Conservation (phyloP, 2,113 vertebrate species). For the Tapirus terrestris region DNA sequence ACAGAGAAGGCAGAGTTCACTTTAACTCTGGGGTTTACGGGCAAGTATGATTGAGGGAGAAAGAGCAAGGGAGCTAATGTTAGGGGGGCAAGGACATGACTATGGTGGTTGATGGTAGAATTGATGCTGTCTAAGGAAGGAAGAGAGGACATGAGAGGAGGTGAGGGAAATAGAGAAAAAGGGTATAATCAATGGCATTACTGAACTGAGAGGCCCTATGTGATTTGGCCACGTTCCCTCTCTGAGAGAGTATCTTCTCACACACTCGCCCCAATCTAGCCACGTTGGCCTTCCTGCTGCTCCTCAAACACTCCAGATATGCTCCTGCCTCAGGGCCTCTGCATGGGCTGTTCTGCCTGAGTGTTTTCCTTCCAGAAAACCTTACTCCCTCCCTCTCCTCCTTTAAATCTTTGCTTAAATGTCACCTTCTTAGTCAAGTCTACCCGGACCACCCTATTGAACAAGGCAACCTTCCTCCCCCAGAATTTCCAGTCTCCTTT, state of each 20-base stretch:
- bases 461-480: not conserved
- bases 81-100: not conserved
- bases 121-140: not conserved
- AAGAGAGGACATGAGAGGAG: not conserved
- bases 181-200: not conserved
- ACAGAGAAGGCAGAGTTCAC: not conserved
- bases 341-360: not conserved
- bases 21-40: not conserved
- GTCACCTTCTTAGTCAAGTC: not conserved
- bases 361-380: not conserved
- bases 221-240: not conserved
- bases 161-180: not conserved
- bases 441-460: not conserved
- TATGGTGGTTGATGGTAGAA: not conserved
- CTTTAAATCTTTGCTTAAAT: not conserved
- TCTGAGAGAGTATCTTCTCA: not conserved
- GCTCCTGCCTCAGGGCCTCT: not conserved
- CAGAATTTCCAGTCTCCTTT: not conserved
- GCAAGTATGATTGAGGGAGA: not conserved
- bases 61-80: not conserved
- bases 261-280: not conserved
- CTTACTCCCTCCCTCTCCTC: not conserved
- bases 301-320: not conserved
- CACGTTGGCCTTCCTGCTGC: not conserved
- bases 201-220: not conserved